Evolutionary conservation across 2,113 vertebrate species (phyloP), one percentile per base, ranked within the genome.

Genomic region (Anoplopoma fimbria): DNA sequence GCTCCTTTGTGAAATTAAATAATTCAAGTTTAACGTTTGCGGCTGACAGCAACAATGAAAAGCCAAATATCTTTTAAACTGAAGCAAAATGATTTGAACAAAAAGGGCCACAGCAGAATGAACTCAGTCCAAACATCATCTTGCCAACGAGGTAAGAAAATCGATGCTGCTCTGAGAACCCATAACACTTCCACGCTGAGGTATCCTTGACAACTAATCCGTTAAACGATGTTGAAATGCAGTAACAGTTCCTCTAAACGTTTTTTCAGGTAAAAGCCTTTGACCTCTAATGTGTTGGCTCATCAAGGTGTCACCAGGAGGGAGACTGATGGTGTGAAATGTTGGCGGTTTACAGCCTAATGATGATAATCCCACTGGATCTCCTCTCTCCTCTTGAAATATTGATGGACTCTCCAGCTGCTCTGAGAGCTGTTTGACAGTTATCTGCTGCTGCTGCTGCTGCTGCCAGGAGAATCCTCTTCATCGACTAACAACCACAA

Each of bases 361-460:
- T n/a, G 71, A 61, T n/a, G 42, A 79, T 82, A 67, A 85, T 84
- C 81, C 78, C 10, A 8, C 38, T 25, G 17, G 68, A 74, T 84
- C 82, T n/a, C n/a, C n/a, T n/a, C 60, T 23, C 49, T 60, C 55
- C 6, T 25, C 33, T 77, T 77, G 83, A 85, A 85, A 85, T 87
- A 89, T 87, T 77, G 57, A 85, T 85, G 69, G 29, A 58, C 36
- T 84, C 61, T 82, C 78, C 75, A 87, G 84, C 75, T 82, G 81
- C 69, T 89, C 65, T 58, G 21, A 38, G 77, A 69, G 57, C 62
- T 9, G 60, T 57, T 57, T 60, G 61, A 45, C 73, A 80, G 60
- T 55, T 72, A 67, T 80, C 67, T 63, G 69, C 69, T n/a, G n/a
- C n/a, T n/a, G n/a, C n/a, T n/a, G n/a, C n/a, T n/a, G n/a, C n/a